Base-by-base conservation (phyloP, 2,113 vertebrate genomes). In the Colaptes auratus region DNA sequence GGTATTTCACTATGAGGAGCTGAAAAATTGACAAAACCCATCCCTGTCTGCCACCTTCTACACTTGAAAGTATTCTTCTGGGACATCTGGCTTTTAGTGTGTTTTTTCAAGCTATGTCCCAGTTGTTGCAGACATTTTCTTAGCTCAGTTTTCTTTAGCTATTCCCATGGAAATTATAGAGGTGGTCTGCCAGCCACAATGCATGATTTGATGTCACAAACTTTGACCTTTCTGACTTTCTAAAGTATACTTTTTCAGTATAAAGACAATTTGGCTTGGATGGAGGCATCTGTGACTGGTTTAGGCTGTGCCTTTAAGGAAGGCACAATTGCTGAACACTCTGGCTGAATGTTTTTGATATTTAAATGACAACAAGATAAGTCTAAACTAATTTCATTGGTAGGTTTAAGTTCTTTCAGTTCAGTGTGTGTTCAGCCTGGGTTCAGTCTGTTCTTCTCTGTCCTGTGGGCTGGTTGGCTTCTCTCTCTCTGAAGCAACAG, bases 1-100 rank as follows among this genome's bases (percentile, higher is more conserved):
- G 69, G 71, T 88, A 95, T 95, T 97, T 97, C 15, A 33, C 92
- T 53, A 90, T 58, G 60, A 92, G 96, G 81, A 97, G 92, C 61
- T 96, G 96, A 76, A 96, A 96, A 94, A 97, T 73, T 96, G 97
- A 97, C 95, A 98, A 98, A 97, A 88, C 73, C 96, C 92, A 96
- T 95, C 93, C 84, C 87, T 65, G 64, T 89, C 89, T 85, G 79
- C 91, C 55, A 86, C 75, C 59, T 66, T 63, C 94, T 83, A 33
- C 91, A 95, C 86, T 87, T 86, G 76, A 64, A 88, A 73, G 92
- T 92, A 94, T 94, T 95, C 96, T 96, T 96, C 78, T 89, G 97
- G 95, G 96, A 98, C 83, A 94, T 96, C 91, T 98, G 94, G 74
- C 73, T 97, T 96, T 95, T 93, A 97, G 93, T 92, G 88, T 10